Evolutionary conservation across 2,797 vertebrate species (phyloP), one percentile per base, ranked within the genome.

Genomic region (Micrastur ruficollis): DNA sequence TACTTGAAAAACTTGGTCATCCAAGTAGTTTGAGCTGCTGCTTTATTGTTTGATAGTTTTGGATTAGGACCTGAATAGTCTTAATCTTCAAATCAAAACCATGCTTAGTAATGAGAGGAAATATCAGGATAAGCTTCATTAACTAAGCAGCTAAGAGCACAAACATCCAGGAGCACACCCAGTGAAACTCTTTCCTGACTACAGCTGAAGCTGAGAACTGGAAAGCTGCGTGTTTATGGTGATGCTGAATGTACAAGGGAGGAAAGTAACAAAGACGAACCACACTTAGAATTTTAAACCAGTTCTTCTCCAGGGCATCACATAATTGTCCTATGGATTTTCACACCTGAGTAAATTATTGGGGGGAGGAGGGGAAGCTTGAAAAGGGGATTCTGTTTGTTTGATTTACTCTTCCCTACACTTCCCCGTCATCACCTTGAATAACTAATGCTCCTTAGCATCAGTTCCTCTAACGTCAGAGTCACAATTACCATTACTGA

Each of bases 21-120:
- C 36, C 21, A 75, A 86, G 79, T 65, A 91, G 29, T 55, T 91
- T 59, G 59, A 71, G n/a, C 31, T 75, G 42, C 11, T 91, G 29
- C 75, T 74, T 93, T 88, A 80, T 52, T 74, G n/a, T 78, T 82
- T 82, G 47, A 52, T 65, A 71, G 44, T 76, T 42, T 85, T 94
- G 73, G 49, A 63, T 88, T 78, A 86, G 7, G 3, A 83, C 8
- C 27, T 70, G 58, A 36, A 56, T 63, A 83, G 31, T 73, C 65
- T 75, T 74, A 63, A 61, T 68, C 44, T 61, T 61, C 53, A 12
- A 88, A 91, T 53, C 36, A 66, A 93, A 92, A 20, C 32, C 34
- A 29, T 36, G 31, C 32, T 67, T 72, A 36, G 11, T 72, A 81
- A 71, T 65, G 55, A 72, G 58, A 79, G 50, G 56, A 92, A 94